Evolutionary conservation across 2,797 vertebrate species (phyloP), one percentile per base, ranked within the genome.

Genomic region (Sebastes matsubarae): DNA sequence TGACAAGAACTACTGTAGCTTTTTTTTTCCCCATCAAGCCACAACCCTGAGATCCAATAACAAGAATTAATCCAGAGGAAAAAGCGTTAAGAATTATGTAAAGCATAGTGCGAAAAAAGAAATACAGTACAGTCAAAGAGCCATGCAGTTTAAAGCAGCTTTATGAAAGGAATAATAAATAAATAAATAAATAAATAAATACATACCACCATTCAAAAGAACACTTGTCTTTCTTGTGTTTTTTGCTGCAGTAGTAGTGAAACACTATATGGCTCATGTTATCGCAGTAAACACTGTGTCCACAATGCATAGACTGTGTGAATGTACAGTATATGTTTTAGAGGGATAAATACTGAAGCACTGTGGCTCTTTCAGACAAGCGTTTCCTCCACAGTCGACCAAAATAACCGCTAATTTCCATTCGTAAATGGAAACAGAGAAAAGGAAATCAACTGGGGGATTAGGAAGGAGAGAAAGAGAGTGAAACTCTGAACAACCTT

Each of bases 381-480:
- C 57, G 55, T 75, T 81, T 73, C 60, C 59, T 32, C 60, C 13
- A 55, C 36, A 54, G 58, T 34, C 16, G 25, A 86, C 64, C 24
- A 71, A 88, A 82, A 84, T 76, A 88, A 68, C 30, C 36, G 25
- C 34, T 66, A 65, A 87, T 84, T 80, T 86, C 68, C 54, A 57
- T 63, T 70, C 10, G 36, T 65, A 80, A 78, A 90, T 87, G 80
- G 81, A 86, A 88, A 79, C 10, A 66, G 52, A 38, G 59, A 22
- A 46, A 74, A 70, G 46, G 4, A 77, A 79, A 84, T 72, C 32
- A 75, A 77, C 32, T 52, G 5, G 34, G 72, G 54, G 50, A 50
- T 10, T 65, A 81, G n/a, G 67, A 70, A 55, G n/a, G 20, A 77
- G 81, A 66, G 50, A 76, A 68, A 67, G 42, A 71, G 27, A 68